Percentiles rank a stretch among this genome's conserved stretches.
Evolutionary conservation across 2,888 invertebrate genomes (phyloP).

Genomic region (Leistus spinibarbis): DNA sequence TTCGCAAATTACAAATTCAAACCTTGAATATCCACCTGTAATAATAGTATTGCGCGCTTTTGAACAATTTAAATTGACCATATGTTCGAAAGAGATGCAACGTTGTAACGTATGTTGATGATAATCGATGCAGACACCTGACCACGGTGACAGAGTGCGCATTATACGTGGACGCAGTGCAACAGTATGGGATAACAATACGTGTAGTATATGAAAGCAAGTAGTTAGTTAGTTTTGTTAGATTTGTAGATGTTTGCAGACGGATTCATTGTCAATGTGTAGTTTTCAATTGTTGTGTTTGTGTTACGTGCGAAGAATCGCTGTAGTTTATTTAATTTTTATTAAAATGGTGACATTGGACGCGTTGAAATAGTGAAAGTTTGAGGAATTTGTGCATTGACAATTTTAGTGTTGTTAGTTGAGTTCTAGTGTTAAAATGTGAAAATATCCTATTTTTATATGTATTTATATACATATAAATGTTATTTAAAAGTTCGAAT

Average conservation of each 20-base stretch:
- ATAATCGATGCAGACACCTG: neutral
- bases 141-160: neutral
- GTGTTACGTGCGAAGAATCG: neutral
- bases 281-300: neutral
- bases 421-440: neutral
- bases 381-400: too few relatives aligned
- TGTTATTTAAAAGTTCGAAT: too few relatives aligned
- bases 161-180: neutral
- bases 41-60: neutral
- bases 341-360: neutral
- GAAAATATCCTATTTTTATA: too few relatives aligned
- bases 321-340: neutral
- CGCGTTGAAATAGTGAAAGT: neutral
- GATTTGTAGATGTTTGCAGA: neutral
- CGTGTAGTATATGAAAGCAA: neutral
- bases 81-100: neutral
- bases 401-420: neutral
- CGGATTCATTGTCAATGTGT: conserved; percentile 9
- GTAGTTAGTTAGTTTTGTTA: neutral
- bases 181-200: too few relatives aligned
- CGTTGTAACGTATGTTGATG: neutral
- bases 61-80: neutral
- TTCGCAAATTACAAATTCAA: neutral
- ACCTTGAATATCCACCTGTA: neutral
- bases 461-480: too few relatives aligned